Percentiles rank a stretch among this genome's conserved stretches.
These are phyloP conservation scores for Drosophila orena DNA, from an alignment of 1,140 invertebrate genomes.

Conservation along the genomic window DNA sequence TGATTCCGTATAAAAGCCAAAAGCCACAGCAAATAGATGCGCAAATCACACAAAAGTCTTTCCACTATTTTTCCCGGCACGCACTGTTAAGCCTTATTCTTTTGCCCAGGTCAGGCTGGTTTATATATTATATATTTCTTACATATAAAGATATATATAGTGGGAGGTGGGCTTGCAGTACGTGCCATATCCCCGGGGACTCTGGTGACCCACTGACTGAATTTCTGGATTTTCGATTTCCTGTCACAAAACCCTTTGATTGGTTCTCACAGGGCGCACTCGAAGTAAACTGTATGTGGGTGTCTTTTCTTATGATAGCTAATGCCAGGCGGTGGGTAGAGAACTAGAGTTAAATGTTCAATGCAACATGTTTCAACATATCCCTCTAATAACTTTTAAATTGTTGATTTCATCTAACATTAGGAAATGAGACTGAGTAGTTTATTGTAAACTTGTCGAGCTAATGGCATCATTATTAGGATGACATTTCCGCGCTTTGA, in stretches of 20 bases:
- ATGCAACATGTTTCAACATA: too few species aligned
- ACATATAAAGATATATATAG: too few species aligned
- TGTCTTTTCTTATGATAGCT: background rate
- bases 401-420: background rate
- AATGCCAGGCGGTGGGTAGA: too few species aligned
- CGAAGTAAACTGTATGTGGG: background rate
- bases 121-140: background rate
- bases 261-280: background rate
- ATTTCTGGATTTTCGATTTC: slow-evolving; percentile 13
- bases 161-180: slow-evolving; percentile 11
- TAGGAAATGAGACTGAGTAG: background rate
- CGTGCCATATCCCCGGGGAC: slow-evolving; percentile 19
- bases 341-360: background rate
- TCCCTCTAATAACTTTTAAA: too few species aligned
- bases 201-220: slow-evolving; percentile 37
- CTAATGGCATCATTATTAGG: background rate
- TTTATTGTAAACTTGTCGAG: background rate
- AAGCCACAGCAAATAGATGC: slow-evolving; percentile 31
- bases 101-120: background rate
- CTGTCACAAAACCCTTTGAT: slow-evolving; percentile 6
- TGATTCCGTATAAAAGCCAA: slow-evolving; percentile 33
- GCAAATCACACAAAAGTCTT: slow-evolving; percentile 15
- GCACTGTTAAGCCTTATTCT: slow-evolving; percentile 22
- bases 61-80: slow-evolving; percentile 29
- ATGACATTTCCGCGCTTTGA: background rate